phyloP scores from a whole-genome alignment of 1,140 invertebrate species.

The Pissodes strobi region DNA sequence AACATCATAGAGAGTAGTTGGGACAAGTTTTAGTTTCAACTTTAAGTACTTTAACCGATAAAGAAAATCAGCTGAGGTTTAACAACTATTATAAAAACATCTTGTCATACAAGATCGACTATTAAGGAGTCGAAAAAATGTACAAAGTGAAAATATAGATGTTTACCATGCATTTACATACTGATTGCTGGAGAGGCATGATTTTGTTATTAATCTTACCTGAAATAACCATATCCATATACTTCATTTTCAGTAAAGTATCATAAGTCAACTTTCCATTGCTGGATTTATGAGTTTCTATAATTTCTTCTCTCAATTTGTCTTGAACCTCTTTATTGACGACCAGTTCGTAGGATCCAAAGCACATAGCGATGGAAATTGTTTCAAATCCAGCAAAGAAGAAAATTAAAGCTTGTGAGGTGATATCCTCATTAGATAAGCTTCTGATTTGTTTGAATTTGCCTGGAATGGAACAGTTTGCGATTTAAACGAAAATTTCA shows the following conservation, averaged over 20 bases:
- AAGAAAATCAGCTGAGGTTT: too few species aligned
- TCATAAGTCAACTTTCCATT: slow-evolving; percentile 49
- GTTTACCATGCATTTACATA: too few species aligned
- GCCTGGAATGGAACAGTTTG: slow-evolving; percentile 12
- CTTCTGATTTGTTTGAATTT: slow-evolving; percentile 41
- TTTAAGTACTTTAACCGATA: too few species aligned
- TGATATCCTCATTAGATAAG: slow-evolving; percentile 44
- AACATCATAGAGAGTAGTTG: too few species aligned
- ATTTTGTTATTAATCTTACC: too few species aligned
- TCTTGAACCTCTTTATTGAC: slow-evolving; percentile 59
- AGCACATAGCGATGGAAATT: slow-evolving; percentile 44
- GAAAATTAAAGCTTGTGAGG: slow-evolving; percentile 55
- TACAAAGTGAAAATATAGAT: too few species aligned
- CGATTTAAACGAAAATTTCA: too few species aligned
- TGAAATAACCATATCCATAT: slow-evolving; percentile 56
- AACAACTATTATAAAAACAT: too few species aligned
- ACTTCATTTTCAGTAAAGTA: slow-evolving; percentile 51
- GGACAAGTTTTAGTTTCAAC: too few species aligned
- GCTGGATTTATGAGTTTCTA: slow-evolving; percentile 7
- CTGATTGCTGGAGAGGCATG: too few species aligned
- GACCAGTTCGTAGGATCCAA: slow-evolving; percentile 57
- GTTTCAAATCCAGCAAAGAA: slow-evolving; percentile 56
- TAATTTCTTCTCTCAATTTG: slow-evolving; percentile 51
- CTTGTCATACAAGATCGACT: too few species aligned
- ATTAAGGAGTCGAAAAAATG: too few species aligned